Base-by-base conservation (phyloP, 2,888 invertebrate species). In the Ectemnius lituratus region DNA sequence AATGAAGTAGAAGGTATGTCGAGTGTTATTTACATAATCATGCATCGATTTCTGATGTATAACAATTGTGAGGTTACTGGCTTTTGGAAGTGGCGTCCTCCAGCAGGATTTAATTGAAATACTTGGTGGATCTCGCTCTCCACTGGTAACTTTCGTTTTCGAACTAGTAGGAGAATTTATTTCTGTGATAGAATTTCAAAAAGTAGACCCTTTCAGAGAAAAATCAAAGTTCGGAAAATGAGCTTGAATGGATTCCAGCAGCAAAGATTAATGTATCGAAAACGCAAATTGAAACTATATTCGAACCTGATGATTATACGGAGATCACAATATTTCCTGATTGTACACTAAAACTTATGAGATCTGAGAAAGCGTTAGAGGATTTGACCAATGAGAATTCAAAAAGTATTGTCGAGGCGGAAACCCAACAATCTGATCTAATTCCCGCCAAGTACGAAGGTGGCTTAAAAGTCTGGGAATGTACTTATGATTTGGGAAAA, bases 381-480 rank as follows among this genome's bases (percentile, higher is more conserved):
- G 84, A 91, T 85, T 67, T 86, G 23, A 84, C 85, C 20, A 87
- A 88, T 68, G 88, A 91, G 59, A 88, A 88, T 74, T 89, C 87
- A 70, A 82, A 88, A 62, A 90, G 87, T 73, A 91, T 92, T 69
- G 83, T 92, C 6, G 91, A 92, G 85, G 94, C 94, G 23, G 94
- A 95, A 84, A 91, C 93, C 61, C 92, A 92, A 76, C 94, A 95
- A 85, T 95, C 96, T 11, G 97, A 97, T 91, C 92, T 97, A 65
- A 89, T 96, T 67, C 92, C 94, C 56, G 95, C 95, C 8, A 93
- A 94, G 85, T 97, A 97, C 92, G 97, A 97, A 94, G 96, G 98
- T 84, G 99, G 99, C 11, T 92, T 98, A 45, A 98, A 98, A 93
- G 94, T 98, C 73, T 99, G 99, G 99, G 98, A 99, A 92, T 97